These are phyloP conservation scores for Mustelus asterias DNA, from an alignment of 2,113 vertebrate species.

Conservation along the genomic window DNA sequence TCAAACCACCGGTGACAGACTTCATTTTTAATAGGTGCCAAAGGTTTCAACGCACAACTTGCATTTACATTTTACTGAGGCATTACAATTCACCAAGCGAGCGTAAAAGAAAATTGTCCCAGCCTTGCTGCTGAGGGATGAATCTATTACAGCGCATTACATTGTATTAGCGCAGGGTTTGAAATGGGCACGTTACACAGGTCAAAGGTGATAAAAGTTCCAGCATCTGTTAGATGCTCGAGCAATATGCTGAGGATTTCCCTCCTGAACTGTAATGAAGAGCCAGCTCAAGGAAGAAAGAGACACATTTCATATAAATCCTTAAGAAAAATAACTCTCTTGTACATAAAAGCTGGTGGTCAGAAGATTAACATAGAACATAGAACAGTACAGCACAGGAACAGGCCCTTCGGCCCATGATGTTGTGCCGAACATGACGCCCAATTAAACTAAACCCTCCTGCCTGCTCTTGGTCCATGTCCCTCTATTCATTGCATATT, in stretches of 20 bases:
- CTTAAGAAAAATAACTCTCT: no score
- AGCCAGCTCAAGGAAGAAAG: neutral
- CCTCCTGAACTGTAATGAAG: neutral
- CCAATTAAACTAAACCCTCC: no score
- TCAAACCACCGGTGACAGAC: neutral
- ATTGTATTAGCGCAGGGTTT: neutral
- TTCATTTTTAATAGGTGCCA: neutral
- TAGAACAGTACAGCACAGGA: no score
- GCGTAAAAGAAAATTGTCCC: neutral
- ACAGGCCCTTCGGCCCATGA: no score
- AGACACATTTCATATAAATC: neutral
- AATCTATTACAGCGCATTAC: neutral
- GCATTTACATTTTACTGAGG: neutral
- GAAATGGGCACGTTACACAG: neutral
- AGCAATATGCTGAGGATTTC: neutral
- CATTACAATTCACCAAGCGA: neutral
- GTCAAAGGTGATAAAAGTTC: neutral
- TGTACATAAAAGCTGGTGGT: neutral
- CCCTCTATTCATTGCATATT: no score
- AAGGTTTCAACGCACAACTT: neutral
- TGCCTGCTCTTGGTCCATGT: no score
- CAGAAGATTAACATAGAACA: no score
- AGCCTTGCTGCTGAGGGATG: neutral
- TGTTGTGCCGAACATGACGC: no score
- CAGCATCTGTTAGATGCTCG: neutral